These are phyloP conservation scores for Caenorhabditis japonica DNA, from an alignment of 2,888 invertebrate genomes.

Conservation along the genomic window DNA sequence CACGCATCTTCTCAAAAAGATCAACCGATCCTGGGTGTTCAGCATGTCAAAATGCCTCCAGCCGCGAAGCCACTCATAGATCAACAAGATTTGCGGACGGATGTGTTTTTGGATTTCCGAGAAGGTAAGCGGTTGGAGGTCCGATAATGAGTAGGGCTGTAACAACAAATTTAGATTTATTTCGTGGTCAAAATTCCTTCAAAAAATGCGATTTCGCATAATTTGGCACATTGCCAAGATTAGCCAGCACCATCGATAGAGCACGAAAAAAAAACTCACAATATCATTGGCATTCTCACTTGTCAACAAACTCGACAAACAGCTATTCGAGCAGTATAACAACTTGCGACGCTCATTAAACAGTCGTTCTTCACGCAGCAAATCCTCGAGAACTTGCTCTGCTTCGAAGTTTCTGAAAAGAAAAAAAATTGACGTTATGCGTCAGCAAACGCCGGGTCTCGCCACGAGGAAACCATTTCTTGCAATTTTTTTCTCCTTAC, in stretches of 20 bases:
- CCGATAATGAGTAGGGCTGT: slow-evolving; percentile 59
- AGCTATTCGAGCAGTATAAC: slow-evolving; percentile 54
- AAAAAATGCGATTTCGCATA: too few relatives aligned
- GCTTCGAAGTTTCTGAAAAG: slow-evolving; percentile 43
- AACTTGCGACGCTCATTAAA: slow-evolving; percentile 62
- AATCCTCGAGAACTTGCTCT: slow-evolving; percentile 54
- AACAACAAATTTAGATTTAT: slow-evolving; percentile 9
- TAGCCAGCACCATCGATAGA: too few relatives aligned
- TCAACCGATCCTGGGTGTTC: slow-evolving; percentile 53
- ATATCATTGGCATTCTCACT: slow-evolving; percentile 59
- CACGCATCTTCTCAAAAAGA: slow-evolving; percentile 61
- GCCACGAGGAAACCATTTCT: too few relatives aligned
- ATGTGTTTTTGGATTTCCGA: slow-evolving; percentile 60
- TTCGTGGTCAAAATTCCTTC: neutral
- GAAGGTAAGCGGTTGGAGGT: slow-evolving; percentile 63
- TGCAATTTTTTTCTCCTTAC: neutral
- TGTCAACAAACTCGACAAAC: slow-evolving; percentile 51
- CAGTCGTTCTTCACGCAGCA: slow-evolving; percentile 57
- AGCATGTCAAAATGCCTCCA: slow-evolving; percentile 60
- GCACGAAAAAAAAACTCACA: too few relatives aligned
- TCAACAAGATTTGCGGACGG: slow-evolving; percentile 63
- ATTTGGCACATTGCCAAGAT: too few relatives aligned
- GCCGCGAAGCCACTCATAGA: slow-evolving; percentile 66
- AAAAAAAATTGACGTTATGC: too few relatives aligned
- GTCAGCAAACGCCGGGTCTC: too few relatives aligned